These are phyloP conservation scores for Nephrocerus scutellatus DNA, from an alignment of 2,888 invertebrate genomes.

Conservation along the genomic window DNA sequence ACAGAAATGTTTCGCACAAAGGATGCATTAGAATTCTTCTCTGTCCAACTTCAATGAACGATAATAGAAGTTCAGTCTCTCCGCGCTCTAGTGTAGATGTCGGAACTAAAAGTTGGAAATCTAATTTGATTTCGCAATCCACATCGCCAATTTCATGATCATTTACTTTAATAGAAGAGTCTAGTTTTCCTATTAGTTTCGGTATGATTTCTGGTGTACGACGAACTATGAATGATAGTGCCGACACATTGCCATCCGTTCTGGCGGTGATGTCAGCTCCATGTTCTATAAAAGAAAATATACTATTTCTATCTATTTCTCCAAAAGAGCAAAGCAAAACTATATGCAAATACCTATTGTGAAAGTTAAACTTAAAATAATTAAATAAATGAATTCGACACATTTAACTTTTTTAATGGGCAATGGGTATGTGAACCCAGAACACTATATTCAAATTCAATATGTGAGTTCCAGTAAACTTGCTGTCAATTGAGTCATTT, in stretches of 20 bases:
- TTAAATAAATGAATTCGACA: no score
- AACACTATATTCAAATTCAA: no score
- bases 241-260: conserved; percentile 75
- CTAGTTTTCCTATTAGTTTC: conserved; percentile 62
- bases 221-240: conserved; percentile 73
- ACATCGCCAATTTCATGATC: conserved; percentile 82
- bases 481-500: no score
- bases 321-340: background rate
- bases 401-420: no score
- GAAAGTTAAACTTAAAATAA: no score
- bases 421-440: no score
- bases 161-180: conserved; percentile 67
- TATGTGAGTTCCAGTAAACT: no score
- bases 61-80: conserved; percentile 63
- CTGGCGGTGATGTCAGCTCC: conserved; percentile 76
- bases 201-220: conserved; percentile 76
- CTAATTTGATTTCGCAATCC: conserved; percentile 72
- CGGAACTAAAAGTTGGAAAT: conserved; percentile 55
- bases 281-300: conserved; percentile 50
- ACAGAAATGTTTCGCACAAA: conserved; percentile 75
- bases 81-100: conserved; percentile 51
- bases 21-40: conserved; percentile 75
- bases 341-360: no score
- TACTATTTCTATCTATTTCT: background rate
- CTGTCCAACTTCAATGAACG: conserved; percentile 73